Evolutionary conservation across 2,888 invertebrate species (phyloP).

Genomic region (Strigamia crassipes): DNA sequence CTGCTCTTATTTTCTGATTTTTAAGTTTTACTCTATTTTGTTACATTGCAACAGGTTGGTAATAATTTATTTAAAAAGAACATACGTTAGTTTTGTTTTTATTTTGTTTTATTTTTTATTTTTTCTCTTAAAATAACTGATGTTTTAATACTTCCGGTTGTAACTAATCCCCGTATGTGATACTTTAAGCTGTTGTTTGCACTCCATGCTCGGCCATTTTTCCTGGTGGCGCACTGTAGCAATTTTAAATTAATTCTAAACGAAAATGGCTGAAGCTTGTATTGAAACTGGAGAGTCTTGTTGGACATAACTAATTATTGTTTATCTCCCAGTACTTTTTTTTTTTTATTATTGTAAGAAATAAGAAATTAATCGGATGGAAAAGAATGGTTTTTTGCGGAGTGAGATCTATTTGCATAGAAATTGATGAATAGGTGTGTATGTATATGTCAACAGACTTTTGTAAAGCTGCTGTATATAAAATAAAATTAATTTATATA

Average conservation of each 20-base stretch:
- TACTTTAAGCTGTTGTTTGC: conserved; percentile 18
- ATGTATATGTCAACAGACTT: conserved; percentile 45
- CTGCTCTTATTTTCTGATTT: background rate
- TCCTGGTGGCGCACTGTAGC: conserved; percentile 29
- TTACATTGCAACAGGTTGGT: background rate
- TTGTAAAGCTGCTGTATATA: conserved; percentile 48
- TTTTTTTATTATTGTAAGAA: too few relatives aligned
- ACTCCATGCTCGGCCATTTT: conserved; percentile 17
- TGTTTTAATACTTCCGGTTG: background rate
- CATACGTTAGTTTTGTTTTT: background rate
- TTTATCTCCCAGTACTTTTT: conserved; percentile 39
- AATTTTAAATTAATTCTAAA: background rate
- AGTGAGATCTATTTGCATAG: conserved; percentile 32
- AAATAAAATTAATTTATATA: conserved; percentile 48
- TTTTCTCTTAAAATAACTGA: background rate
- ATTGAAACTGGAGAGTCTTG: conserved; percentile 22
- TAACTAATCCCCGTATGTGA: conserved; percentile 6
- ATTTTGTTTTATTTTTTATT: background rate
- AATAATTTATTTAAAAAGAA: background rate
- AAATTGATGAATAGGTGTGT: conserved; percentile 44
- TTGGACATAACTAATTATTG: conserved; percentile 13
- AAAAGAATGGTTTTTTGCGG: background rate
- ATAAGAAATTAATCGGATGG: background rate
- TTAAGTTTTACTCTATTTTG: background rate
- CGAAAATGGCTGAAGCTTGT: conserved; percentile 6